Percentiles rank a stretch among this genome's conserved stretches.
Evolutionary conservation across 2,797 vertebrate genomes (phyloP).

Genomic region (Rhinatrema bivittatum): DNA sequence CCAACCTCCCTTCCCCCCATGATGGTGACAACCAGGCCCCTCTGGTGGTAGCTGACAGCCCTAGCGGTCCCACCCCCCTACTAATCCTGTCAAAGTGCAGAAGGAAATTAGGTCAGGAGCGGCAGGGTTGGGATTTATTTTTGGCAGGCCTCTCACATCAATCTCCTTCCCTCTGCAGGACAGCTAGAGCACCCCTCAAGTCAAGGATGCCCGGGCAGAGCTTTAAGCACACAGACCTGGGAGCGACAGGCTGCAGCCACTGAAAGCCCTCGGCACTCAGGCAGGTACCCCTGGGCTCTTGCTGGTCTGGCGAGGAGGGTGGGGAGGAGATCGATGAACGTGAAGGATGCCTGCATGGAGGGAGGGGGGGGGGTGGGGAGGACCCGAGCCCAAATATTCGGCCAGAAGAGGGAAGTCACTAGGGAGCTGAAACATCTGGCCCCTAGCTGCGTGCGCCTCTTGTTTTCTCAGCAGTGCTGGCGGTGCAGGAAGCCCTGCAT

Average conservation of each 20-base stretch:
- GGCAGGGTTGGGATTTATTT: constrained; percentile 66
- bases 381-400: no score
- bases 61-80: fast-evolving
- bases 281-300: background rate
- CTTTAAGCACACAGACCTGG: constrained; percentile 55
- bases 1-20: no score
- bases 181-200: constrained; percentile 55
- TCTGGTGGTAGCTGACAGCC: background rate
- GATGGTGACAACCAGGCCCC: constrained; percentile 1
- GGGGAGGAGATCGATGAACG: no score
- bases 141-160: constrained; percentile 48
- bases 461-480: no score
- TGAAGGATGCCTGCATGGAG: background rate
- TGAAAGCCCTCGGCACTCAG: constrained; percentile 43
- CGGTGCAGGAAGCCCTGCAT: no score
- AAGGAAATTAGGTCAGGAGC: constrained; percentile 15
- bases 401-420: no score
- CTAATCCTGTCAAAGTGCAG: constrained; percentile 9
- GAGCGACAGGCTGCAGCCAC: constrained; percentile 60
- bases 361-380: no score
- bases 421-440: no score
- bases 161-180: constrained; percentile 66
- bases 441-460: no score
- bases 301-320: background rate
- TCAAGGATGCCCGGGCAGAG: constrained; percentile 59